Percentiles rank a stretch among this genome's conserved stretches.
Evolutionary conservation across 1,140 invertebrate genomes (phyloP).

Genomic region (Tachypleus tridentatus): DNA sequence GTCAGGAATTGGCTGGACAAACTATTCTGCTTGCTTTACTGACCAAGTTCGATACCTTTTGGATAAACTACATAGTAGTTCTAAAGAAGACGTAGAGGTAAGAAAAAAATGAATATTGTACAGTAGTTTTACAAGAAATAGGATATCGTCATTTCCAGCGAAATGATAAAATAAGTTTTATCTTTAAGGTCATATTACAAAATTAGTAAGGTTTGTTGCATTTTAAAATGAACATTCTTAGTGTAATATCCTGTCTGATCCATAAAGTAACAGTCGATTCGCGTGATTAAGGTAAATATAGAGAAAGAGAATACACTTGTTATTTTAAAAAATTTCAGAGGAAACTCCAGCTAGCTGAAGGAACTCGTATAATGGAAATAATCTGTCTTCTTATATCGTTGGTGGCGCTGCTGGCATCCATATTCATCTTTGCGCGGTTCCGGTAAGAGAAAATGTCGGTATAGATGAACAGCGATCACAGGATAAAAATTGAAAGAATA

Average conservation of each 20-base stretch:
- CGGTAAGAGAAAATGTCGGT: conserved; percentile 42
- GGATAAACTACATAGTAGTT: conserved; percentile 46
- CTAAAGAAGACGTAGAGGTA: conserved; percentile 36
- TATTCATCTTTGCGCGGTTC: conserved; percentile 67
- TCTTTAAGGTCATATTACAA: too few relatives aligned
- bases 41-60: conserved; percentile 52
- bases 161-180: too few relatives aligned
- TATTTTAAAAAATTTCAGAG: conserved; percentile 25
- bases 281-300: too few relatives aligned
- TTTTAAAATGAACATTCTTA: too few relatives aligned
- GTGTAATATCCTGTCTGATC: too few relatives aligned
- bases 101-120: background rate
- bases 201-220: too few relatives aligned
- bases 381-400: conserved; percentile 68
- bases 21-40: conserved; percentile 71
- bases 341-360: conserved; percentile 58
- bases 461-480: too few relatives aligned
- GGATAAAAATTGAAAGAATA: too few relatives aligned
- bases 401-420: conserved; percentile 54
- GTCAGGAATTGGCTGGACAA: conserved; percentile 55
- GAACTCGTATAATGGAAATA: conserved; percentile 63
- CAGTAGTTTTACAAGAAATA: background rate
- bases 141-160: too few relatives aligned
- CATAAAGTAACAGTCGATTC: too few relatives aligned
- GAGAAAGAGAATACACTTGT: too few relatives aligned